phyloP scores from a whole-genome alignment of 1,140 invertebrate species.

The Temnothorax curvispinosus region DNA sequence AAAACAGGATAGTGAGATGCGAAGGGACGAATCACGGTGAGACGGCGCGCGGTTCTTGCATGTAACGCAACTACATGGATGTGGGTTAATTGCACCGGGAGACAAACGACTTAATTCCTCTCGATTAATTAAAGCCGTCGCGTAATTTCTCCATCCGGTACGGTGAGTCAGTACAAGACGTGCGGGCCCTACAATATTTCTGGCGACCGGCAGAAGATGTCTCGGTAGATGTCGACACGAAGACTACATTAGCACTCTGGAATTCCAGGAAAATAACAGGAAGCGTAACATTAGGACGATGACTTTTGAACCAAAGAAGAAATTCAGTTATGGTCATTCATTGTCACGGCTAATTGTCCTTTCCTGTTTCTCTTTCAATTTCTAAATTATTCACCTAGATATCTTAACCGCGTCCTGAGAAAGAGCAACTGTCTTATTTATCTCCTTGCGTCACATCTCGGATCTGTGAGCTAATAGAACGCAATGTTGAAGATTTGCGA shows the following conservation, averaged over 20 bases:
- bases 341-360: not conserved
- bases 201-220: not conserved
- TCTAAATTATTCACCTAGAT: conserved; percentile 12
- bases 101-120: conserved; percentile 82
- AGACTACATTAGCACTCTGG: not conserved
- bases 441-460: not conserved
- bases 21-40: conserved; percentile 21
- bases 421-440: not conserved
- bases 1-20: not conserved
- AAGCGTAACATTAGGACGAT: not conserved
- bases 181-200: conserved; percentile 35
- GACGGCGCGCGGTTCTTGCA: conserved; percentile 7
- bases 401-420: not conserved
- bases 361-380: conserved; percentile 8
- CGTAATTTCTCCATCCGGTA: conserved; percentile 81
- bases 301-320: not conserved
- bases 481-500: not conserved
- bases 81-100: conserved; percentile 78
- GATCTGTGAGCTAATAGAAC: not conserved
- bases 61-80: conserved; percentile 56
- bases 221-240: not conserved
- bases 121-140: conserved; percentile 79
- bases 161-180: conserved; percentile 72
- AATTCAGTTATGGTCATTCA: not conserved
- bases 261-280: conserved; percentile 5